phyloP scores from a whole-genome alignment of 2,113 vertebrate species.

The Ceratotherium simum region DNA sequence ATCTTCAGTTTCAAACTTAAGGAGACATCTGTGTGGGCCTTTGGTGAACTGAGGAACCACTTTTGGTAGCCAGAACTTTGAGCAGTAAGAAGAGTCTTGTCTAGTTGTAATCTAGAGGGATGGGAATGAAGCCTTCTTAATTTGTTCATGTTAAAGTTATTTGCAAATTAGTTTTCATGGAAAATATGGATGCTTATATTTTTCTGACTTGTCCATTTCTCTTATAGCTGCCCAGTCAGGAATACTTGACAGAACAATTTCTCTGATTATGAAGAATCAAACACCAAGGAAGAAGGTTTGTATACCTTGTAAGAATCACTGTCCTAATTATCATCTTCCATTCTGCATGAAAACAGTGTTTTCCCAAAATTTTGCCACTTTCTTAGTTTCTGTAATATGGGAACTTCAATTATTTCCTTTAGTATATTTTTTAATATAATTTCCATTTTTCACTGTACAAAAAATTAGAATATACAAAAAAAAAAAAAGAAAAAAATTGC shows the following conservation, averaged over 20 bases:
- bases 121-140: neutral
- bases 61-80: neutral
- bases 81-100: neutral
- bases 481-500: neutral
- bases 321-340: neutral
- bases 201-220: slow-evolving; percentile 55
- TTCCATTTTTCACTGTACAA: neutral
- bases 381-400: neutral
- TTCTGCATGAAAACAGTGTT: neutral
- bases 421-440: neutral
- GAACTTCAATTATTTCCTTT: neutral
- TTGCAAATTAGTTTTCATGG: slow-evolving; percentile 14
- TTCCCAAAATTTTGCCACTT: neutral
- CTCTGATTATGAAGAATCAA: slow-evolving; percentile 92
- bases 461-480: neutral
- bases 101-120: neutral
- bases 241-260: slow-evolving; percentile 93
- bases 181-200: neutral
- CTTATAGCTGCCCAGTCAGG: slow-evolving; percentile 94
- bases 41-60: neutral
- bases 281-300: slow-evolving; percentile 91
- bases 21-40: neutral
- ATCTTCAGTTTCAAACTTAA: neutral
- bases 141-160: neutral
- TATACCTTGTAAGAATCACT: neutral